These are phyloP conservation scores for Pterocles gutturalis DNA, from an alignment of 2,113 vertebrate species.

Conservation along the genomic window DNA sequence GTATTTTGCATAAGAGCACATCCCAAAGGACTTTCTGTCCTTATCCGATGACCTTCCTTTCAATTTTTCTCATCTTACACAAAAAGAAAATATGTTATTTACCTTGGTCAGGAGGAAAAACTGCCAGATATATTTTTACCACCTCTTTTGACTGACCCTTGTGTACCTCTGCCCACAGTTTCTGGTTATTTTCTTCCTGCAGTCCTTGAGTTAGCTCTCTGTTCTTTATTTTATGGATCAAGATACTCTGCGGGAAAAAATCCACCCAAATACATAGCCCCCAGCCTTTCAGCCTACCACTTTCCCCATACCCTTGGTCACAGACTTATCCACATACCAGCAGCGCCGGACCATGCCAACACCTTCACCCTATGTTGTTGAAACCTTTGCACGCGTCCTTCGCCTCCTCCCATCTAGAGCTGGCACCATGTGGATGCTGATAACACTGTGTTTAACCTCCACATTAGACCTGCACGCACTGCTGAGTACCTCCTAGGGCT, in stretches of 20 bases:
- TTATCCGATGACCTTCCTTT: neutral
- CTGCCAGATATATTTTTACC: neutral
- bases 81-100: neutral
- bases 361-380: neutral
- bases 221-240: neutral
- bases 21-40: neutral
- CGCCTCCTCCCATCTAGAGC: neutral
- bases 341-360: neutral
- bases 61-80: neutral
- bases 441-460: neutral
- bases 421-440: fast-evolving
- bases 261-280: neutral
- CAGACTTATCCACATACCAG: neutral
- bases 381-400: neutral
- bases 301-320: neutral
- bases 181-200: neutral
- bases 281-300: neutral
- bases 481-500: neutral
- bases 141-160: neutral
- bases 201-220: neutral
- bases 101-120: neutral
- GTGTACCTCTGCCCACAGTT: neutral
- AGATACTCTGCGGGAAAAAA: neutral
- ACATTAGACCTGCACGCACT: fast-evolving
- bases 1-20: neutral